Conservation (phyloP, 2,113 vertebrate species). For the Microcebus tavaratra region DNA sequence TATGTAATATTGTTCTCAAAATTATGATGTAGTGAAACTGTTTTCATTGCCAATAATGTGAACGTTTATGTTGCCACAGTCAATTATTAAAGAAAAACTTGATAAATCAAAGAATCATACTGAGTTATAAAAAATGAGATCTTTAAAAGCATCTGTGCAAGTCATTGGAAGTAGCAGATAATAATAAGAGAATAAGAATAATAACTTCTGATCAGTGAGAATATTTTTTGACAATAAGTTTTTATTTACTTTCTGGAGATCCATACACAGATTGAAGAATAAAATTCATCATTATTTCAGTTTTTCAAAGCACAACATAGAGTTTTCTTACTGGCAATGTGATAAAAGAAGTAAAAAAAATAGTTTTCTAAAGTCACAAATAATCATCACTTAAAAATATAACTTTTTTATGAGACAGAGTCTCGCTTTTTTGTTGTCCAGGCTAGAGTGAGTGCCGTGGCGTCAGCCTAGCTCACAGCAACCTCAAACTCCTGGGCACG, state of each 20-base stretch:
- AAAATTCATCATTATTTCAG: not conserved
- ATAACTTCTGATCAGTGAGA: not conserved
- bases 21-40: not conserved
- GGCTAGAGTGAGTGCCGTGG: too few species aligned
- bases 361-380: not conserved
- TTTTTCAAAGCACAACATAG: not conserved
- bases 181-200: not conserved
- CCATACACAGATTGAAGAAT: not conserved
- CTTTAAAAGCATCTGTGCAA: not conserved
- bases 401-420: too few species aligned
- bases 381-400: not conserved
- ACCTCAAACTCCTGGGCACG: too few species aligned
- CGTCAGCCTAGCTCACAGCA: too few species aligned
- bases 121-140: not conserved
- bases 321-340: not conserved
- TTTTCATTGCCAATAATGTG: not conserved
- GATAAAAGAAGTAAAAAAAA: not conserved
- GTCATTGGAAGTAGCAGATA: not conserved
- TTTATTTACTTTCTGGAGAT: conserved; percentile 26
- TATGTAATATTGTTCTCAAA: not conserved
- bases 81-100: not conserved
- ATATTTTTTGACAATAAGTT: not conserved
- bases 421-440: too few species aligned
- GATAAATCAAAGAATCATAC: not conserved
- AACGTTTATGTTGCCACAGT: not conserved